These are phyloP conservation scores for Pocillopora verrucosa DNA, from an alignment of 64 coral and sea anemone species.

Conservation along the genomic window DNA sequence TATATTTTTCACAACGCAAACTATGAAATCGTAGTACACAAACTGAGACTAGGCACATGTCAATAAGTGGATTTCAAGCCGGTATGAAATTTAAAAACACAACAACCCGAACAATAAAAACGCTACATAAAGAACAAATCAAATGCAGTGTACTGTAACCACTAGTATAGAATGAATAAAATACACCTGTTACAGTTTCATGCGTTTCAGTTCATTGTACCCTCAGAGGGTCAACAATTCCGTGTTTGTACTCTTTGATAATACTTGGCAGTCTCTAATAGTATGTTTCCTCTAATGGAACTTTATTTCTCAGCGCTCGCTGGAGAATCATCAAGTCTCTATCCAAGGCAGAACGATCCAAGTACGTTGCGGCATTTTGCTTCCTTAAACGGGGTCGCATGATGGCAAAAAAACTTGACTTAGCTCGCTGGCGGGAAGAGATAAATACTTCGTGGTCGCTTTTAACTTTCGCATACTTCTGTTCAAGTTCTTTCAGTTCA, in stretches of 20 bases:
- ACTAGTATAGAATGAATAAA: not conserved
- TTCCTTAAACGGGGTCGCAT: not conserved
- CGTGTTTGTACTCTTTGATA: slow-evolving; percentile 16
- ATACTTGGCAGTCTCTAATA: slow-evolving; percentile 22
- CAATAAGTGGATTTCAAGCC: not conserved
- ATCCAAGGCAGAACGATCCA: slow-evolving; percentile 11
- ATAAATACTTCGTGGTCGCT: no score
- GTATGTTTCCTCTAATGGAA: not conserved
- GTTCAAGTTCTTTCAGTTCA: slow-evolving; percentile 27
- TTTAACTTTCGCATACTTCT: not conserved
- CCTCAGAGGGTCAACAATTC: not conserved
- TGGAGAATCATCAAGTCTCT: slow-evolving; percentile 28
- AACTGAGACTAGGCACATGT: not conserved
- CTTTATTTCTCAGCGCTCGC: slow-evolving; percentile 18
- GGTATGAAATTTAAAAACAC: not conserved
- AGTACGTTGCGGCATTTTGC: slow-evolving; percentile 19
- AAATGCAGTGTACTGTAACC: not conserved
- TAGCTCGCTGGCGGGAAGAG: slow-evolving; percentile 1
- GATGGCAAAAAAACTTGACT: slow-evolving; percentile 28
- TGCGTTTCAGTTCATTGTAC: slow-evolving; percentile 17
- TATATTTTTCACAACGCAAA: not conserved
- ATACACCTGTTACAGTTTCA: not conserved
- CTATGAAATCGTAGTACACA: not conserved
- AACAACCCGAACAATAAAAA: not conserved
- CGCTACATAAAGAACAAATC: not conserved